These are phyloP conservation scores for Brachionus asplanchnoidis DNA, from an alignment of 1,140 invertebrate species.

Conservation along the genomic window DNA sequence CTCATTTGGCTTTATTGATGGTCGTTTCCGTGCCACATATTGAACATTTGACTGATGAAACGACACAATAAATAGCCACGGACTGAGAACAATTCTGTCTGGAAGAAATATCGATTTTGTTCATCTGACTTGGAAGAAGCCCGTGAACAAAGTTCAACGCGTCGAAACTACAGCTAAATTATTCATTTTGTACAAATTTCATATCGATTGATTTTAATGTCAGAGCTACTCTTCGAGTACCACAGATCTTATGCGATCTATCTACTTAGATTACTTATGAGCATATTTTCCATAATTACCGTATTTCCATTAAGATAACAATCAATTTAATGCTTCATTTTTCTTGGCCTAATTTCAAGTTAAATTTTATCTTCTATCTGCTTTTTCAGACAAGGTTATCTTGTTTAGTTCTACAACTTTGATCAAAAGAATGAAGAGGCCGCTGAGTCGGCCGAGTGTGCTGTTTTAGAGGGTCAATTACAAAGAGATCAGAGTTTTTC, in stretches of 20 bases:
- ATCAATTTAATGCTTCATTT: background rate
- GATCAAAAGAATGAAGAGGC: no score
- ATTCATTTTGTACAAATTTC: background rate
- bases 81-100: background rate
- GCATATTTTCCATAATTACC: background rate
- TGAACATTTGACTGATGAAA: no score
- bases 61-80: no score
- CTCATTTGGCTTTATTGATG: background rate
- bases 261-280: background rate
- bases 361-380: background rate
- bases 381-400: background rate
- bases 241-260: background rate
- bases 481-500: no score
- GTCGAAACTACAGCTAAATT: background rate
- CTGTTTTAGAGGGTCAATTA: no score
- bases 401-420: background rate
- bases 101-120: background rate
- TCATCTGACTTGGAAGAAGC: background rate
- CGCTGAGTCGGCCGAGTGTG: no score
- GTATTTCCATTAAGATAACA: background rate
- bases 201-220: background rate
- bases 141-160: background rate
- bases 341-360: background rate
- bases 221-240: background rate
- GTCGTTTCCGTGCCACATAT: background rate